Evolutionary conservation across 2,888 invertebrate species (phyloP).

Genomic region (Rhabditoides inermis): DNA sequence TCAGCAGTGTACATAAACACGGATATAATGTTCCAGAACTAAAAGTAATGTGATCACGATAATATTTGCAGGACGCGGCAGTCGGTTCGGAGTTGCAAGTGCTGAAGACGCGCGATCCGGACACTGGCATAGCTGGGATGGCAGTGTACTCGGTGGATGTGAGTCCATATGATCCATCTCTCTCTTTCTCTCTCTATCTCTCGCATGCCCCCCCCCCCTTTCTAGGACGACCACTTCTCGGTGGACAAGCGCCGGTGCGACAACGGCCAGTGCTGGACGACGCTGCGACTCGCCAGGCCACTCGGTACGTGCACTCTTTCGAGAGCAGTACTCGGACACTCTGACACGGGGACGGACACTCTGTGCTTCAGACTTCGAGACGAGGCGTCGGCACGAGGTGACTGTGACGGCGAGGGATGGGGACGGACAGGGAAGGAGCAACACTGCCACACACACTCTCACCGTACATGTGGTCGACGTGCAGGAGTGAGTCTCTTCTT

Average conservation of each 20-base stretch:
- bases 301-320: conserved; percentile 12
- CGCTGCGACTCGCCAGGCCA: conserved; percentile 13
- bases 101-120: conserved; percentile 27
- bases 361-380: conserved; percentile 14
- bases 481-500: conserved; percentile 17
- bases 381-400: conserved; percentile 10
- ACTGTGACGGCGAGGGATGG: conserved; percentile 27
- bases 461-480: conserved; percentile 23
- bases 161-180: background rate
- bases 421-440: conserved; percentile 17
- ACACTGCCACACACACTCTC: conserved; percentile 15
- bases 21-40: too few relatives aligned
- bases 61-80: conserved; percentile 19
- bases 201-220: background rate
- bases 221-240: conserved; percentile 11
- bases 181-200: background rate
- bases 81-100: conserved; percentile 18
- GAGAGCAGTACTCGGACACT: too few relatives aligned
- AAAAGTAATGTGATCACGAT: too few relatives aligned
- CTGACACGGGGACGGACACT: too few relatives aligned
- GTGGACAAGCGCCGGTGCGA: conserved; percentile 20
- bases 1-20: too few relatives aligned
- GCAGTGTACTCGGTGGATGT: conserved; percentile 25
- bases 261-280: conserved; percentile 21
- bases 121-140: conserved; percentile 38